Conservation (phyloP, 2,888 invertebrate genomes). For the Linnaemya vulpina region DNA sequence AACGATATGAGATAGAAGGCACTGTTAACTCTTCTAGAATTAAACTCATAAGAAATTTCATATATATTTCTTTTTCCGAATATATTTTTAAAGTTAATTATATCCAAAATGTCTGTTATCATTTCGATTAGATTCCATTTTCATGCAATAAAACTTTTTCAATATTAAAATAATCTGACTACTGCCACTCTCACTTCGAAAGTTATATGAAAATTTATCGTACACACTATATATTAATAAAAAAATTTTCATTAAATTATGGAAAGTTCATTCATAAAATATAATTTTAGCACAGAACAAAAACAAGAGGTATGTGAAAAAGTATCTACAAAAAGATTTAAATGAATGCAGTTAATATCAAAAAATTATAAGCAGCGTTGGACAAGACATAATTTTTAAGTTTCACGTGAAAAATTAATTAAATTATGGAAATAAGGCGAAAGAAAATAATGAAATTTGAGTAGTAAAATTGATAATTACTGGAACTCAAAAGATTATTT, state of each 20-base stretch:
- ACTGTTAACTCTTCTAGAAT: too few species aligned
- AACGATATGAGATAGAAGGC: too few species aligned
- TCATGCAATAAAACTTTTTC: background rate
- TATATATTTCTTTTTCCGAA: too few species aligned
- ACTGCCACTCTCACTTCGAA: slow-evolving; percentile 41
- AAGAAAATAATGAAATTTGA: slow-evolving; percentile 1
- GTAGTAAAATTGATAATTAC: slow-evolving; percentile 15
- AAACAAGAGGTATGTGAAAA: slow-evolving; percentile 4
- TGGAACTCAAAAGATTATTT: too few species aligned
- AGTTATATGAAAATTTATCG: slow-evolving; percentile 56
- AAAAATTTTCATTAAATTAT: slow-evolving; percentile 50
- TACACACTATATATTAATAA: slow-evolving; percentile 10
- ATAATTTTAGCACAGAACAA: background rate
- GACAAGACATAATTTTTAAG: slow-evolving; percentile 68
- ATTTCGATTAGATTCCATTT: background rate
- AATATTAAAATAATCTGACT: background rate
- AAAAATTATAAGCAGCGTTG: slow-evolving; percentile 61
- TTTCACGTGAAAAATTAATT: slow-evolving; percentile 69
- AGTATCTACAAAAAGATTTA: slow-evolving; percentile 16
- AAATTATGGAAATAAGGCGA: slow-evolving; percentile 65
- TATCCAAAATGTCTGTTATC: too few species aligned
- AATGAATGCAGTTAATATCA: slow-evolving; percentile 52
- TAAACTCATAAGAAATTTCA: too few species aligned
- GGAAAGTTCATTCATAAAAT: slow-evolving; percentile 56
- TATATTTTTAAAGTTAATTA: too few species aligned